Conservation (phyloP, 2,888 invertebrate species). For the Nomada flava region DNA sequence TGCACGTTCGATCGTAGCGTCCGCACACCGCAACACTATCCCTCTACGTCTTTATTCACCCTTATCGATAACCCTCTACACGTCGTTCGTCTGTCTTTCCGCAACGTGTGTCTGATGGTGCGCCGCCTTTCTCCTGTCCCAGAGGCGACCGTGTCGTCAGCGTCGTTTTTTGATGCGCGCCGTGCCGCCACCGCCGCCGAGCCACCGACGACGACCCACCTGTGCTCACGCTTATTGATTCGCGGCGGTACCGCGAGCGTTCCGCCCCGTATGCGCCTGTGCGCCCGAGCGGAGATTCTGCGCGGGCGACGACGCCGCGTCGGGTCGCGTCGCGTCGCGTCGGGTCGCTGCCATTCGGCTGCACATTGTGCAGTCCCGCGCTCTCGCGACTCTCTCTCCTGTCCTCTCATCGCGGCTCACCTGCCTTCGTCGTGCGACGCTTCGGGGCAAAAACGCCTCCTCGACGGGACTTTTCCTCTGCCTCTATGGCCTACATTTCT, state of each 20-base stretch:
- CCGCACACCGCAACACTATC: not conserved
- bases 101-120: slow-evolving; percentile 19
- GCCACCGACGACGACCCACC: slow-evolving; percentile 74
- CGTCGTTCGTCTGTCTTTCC: not conserved
- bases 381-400: not conserved
- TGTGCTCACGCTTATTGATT: slow-evolving; percentile 78
- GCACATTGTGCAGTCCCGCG: slow-evolving; percentile 51
- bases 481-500: slow-evolving; percentile 26
- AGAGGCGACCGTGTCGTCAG: slow-evolving; percentile 34
- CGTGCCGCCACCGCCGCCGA: slow-evolving; percentile 61
- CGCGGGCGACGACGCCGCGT: slow-evolving; percentile 20
- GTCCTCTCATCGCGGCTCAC: not conserved
- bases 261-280: slow-evolving; percentile 44
- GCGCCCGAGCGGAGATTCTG: slow-evolving; percentile 52
- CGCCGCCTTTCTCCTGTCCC: slow-evolving; percentile 17
- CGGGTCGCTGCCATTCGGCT: slow-evolving; percentile 36
- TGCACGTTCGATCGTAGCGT: slow-evolving; percentile 2
- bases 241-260: slow-evolving; percentile 60
- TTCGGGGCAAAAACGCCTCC: too few species aligned
- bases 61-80: not conserved
- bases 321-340: too few species aligned
- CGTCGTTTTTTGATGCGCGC: slow-evolving; percentile 57
- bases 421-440: not conserved
- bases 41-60: not conserved
- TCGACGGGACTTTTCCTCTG: not conserved